A percentile compares a stretch with the other conserved stretches of the same genome.
phyloP scores from a whole-genome alignment of 2,797 vertebrate species.

The Podarcis siculus region DNA sequence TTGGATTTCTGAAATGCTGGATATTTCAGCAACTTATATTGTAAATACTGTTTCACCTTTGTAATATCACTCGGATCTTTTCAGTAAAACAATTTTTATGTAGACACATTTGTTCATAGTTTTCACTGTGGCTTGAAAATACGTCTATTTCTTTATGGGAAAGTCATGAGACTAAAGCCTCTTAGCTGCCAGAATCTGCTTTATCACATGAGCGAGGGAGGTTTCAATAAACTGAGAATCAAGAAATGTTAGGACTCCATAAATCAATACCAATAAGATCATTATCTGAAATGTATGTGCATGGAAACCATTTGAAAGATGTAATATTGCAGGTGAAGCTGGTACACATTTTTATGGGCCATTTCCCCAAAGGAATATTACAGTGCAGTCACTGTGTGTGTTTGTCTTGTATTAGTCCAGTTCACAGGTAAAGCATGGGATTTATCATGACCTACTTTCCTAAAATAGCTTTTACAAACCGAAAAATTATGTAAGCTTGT shows the following conservation, averaged over 20 bases:
- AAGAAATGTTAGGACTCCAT: not conserved
- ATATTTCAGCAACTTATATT: slow-evolving; percentile 54
- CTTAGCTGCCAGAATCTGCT: not conserved
- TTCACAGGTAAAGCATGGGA: not conserved
- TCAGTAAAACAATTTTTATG: slow-evolving; percentile 68
- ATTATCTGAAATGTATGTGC: not conserved
- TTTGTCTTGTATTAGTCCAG: not conserved
- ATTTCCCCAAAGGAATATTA: not conserved
- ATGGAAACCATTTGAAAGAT: not conserved
- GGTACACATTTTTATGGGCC: not conserved
- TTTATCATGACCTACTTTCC: not conserved
- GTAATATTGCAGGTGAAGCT: not conserved
- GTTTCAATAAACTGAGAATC: not conserved
- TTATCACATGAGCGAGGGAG: not conserved
- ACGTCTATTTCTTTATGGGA: not conserved
- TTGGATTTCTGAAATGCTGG: slow-evolving; percentile 29
- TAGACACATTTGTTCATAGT: slow-evolving; percentile 21
- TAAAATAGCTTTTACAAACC: not conserved
- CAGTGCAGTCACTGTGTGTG: not conserved
- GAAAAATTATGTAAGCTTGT: not conserved
- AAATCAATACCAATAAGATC: not conserved
- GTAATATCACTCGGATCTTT: slow-evolving; percentile 47
- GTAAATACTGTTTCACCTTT: slow-evolving; percentile 42
- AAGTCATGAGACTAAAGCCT: not conserved
- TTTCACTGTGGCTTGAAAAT: not conserved